phyloP scores from a whole-genome alignment of 2,797 vertebrate genomes.

The Halcyon smyrnensis region DNA sequence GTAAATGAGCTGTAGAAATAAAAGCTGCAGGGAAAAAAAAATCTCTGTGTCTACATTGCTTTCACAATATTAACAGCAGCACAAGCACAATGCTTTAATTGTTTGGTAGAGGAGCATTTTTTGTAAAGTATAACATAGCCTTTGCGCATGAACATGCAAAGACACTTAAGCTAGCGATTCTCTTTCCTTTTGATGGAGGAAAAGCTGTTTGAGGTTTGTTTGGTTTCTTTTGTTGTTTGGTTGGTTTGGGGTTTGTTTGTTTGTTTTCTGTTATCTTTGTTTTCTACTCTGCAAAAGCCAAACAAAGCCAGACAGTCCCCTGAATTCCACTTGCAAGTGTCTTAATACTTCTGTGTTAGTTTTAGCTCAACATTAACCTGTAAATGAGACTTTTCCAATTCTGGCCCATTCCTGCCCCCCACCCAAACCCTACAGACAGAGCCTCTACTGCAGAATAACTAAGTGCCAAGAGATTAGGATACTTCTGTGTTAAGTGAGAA shows the following conservation, averaged over 20 bases:
- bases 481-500: not conserved
- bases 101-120: not conserved
- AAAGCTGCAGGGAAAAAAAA: not conserved
- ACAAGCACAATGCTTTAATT: not conserved
- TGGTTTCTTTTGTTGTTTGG: no score
- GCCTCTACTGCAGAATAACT: not conserved
- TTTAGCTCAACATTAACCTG: not conserved
- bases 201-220: not conserved
- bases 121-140: not conserved
- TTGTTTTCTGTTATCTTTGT: not conserved
- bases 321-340: not conserved
- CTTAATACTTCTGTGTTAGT: not conserved
- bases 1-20: not conserved
- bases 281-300: not conserved
- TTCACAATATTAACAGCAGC: not conserved
- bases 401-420: not conserved
- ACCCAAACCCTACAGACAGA: not conserved
- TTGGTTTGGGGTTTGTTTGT: no score
- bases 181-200: not conserved
- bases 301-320: not conserved
- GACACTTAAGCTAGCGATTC: not conserved
- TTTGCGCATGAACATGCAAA: not conserved
- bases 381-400: not conserved
- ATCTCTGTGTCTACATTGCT: not conserved
- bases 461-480: not conserved